Conservation (phyloP, 2,113 vertebrate species). For the Camelus bactrianus region DNA sequence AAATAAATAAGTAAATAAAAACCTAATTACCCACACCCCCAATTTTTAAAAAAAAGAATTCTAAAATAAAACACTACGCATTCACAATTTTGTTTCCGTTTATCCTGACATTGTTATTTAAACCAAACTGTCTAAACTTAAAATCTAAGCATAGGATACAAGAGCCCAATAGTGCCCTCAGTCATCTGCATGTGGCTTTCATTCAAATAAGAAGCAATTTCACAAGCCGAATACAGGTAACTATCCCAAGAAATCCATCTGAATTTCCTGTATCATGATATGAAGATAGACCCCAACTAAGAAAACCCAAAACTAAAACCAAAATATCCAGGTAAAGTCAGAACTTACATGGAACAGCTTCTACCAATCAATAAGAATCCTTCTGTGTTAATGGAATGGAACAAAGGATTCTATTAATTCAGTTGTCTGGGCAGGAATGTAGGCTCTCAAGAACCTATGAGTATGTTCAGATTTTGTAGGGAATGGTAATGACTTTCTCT, state of each 20-base stretch:
- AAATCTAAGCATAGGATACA: conserved; percentile 5
- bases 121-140: conserved; percentile 61
- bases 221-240: conserved; percentile 43
- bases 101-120: conserved; percentile 40
- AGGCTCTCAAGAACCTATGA: not conserved
- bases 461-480: not conserved
- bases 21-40: no score
- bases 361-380: not conserved
- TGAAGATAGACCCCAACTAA: not conserved
- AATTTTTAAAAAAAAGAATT: no score
- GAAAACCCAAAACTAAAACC: not conserved
- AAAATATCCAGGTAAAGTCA: not conserved
- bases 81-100: conserved; percentile 60
- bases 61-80: conserved; percentile 51
- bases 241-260: conserved; percentile 7
- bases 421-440: not conserved
- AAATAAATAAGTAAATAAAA: no score
- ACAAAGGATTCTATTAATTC: conserved; percentile 21
- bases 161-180: not conserved
- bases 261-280: not conserved
- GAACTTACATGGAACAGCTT: not conserved
- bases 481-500: not conserved
- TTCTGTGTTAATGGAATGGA: not conserved
- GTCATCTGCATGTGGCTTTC: conserved; percentile 36
- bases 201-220: conserved; percentile 69